A percentile compares a stretch with the other conserved stretches of the same genome.
Evolutionary conservation across 2,797 vertebrate genomes (phyloP).

Genomic region (Aplochiton taeniatus): DNA sequence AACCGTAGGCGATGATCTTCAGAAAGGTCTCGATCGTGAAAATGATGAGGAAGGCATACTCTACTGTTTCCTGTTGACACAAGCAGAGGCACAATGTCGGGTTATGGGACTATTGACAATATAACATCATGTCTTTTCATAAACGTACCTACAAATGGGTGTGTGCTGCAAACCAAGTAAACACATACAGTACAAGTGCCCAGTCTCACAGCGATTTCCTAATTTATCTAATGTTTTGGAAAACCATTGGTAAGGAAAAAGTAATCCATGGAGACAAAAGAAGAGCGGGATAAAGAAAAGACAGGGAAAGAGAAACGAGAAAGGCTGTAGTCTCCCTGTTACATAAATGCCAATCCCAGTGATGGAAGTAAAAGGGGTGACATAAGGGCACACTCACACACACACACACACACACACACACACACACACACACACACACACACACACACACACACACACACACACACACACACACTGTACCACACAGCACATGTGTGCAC

Average conservation of each 20-base stretch:
- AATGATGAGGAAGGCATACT: conserved; percentile 99
- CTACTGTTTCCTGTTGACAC: conserved; percentile 93
- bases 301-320: not conserved
- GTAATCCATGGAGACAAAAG: conserved; percentile 3
- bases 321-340: conserved; percentile 4
- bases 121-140: not conserved
- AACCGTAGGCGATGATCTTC: conserved; percentile 98
- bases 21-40: conserved; percentile 99
- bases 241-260: not conserved
- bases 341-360: conserved; percentile 12
- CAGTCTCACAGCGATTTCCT: not conserved
- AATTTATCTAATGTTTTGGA: not conserved
- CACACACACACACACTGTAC: not conserved
- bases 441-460: conserved; percentile 6
- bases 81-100: conserved; percentile 16
- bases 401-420: conserved; percentile 12
- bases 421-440: conserved; percentile 1
- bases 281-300: not conserved
- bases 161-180: not conserved
- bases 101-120: not conserved
- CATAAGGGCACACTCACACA: conserved; percentile 2
- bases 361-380: conserved; percentile 9
- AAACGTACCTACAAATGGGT: not conserved
- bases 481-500: not conserved
- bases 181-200: not conserved